These are phyloP conservation scores for Lagria hirta DNA, from an alignment of 2,888 invertebrate genomes.

Conservation along the genomic window DNA sequence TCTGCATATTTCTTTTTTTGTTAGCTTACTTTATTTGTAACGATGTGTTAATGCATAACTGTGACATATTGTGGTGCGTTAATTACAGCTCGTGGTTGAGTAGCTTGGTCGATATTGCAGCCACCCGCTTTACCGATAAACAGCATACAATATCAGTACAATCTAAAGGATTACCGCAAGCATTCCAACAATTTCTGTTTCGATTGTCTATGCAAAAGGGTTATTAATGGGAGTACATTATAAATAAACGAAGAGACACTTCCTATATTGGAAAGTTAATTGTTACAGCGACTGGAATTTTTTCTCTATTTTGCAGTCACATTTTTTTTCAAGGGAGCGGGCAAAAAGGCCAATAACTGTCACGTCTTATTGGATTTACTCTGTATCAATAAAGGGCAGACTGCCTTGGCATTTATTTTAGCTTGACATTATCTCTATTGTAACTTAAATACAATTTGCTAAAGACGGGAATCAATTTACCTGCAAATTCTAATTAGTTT, in stretches of 20 bases:
- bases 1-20: no score
- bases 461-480: no score
- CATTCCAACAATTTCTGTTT: slow-evolving; percentile 7
- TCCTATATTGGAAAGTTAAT: no score
- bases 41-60: slow-evolving; percentile 23
- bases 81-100: slow-evolving; percentile 39
- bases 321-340: slow-evolving; percentile 11
- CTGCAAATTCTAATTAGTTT: no score
- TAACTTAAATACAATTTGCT: slow-evolving; percentile 36
- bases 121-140: slow-evolving; percentile 38
- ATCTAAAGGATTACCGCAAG: slow-evolving; percentile 22
- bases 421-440: slow-evolving; percentile 36
- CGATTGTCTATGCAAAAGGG: neutral
- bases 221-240: no score
- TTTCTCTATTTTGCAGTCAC: slow-evolving; percentile 7
- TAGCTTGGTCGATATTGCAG: slow-evolving; percentile 35
- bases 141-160: slow-evolving; percentile 18
- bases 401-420: slow-evolving; percentile 37
- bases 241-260: no score
- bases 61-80: slow-evolving; percentile 33
- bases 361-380: slow-evolving; percentile 44
- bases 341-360: slow-evolving; percentile 43
- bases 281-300: slow-evolving; percentile 4
- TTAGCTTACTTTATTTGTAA: no score
- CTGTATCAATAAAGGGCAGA: slow-evolving; percentile 42